Conservation (phyloP, 2,888 invertebrate species). For the Polyploca ridens region DNA sequence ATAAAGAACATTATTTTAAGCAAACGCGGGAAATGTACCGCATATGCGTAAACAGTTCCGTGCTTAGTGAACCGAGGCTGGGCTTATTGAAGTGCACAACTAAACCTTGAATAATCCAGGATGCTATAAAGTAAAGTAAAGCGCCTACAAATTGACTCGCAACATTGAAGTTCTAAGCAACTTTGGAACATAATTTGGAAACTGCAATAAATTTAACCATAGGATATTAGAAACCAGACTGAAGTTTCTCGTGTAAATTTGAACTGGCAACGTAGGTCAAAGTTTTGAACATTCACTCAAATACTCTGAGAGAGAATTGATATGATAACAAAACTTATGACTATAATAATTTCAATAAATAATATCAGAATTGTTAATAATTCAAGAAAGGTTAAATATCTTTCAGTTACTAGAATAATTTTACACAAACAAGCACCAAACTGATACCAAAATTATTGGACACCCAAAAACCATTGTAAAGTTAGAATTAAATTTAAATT, state of each 20-base stretch:
- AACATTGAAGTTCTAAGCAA: conserved; percentile 5
- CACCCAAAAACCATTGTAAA: conserved; percentile 9
- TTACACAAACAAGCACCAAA: not conserved
- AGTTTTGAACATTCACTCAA: not conserved
- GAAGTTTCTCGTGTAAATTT: not conserved
- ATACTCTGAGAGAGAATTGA: not conserved
- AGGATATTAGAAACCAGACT: conserved; percentile 1
- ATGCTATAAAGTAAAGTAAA: not conserved
- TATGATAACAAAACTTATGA: not conserved
- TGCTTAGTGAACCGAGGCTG: no score
- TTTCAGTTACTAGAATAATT: not conserved
- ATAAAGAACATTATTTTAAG: no score
- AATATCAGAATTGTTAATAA: not conserved
- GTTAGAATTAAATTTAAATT: conserved; percentile 18
- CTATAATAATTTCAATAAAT: not conserved
- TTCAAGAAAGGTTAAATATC: not conserved
- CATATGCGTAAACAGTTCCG: no score
- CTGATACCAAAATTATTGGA: not conserved
- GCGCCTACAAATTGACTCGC: not conserved
- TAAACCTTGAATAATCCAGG: not conserved
- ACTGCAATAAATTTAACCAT: conserved; percentile 8
- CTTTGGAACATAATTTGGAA: not conserved
- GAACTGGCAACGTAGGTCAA: conserved; percentile 4
- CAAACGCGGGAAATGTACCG: no score
- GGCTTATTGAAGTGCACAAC: not conserved